These are phyloP conservation scores for Ceratoteleas bidentatus DNA, from an alignment of 1,140 invertebrate species.

Conservation along the genomic window DNA sequence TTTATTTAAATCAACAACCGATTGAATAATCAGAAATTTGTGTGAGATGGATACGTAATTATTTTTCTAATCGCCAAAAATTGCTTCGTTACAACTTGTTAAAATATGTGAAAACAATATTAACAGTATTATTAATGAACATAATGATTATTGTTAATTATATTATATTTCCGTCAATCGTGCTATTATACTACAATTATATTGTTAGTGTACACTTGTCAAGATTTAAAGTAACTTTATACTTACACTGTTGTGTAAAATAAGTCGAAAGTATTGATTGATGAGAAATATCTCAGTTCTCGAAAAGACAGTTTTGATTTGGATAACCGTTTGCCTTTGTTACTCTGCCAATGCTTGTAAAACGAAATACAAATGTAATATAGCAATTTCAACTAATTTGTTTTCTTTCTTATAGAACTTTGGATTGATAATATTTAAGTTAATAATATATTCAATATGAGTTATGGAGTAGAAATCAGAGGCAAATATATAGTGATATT, in stretches of 20 bases:
- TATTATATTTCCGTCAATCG: conserved; percentile 31
- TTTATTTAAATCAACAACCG: background rate
- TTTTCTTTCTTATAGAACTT: background rate
- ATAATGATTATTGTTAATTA: conserved; percentile 44
- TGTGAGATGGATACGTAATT: conserved; percentile 12
- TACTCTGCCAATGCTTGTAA: background rate
- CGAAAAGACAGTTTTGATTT: background rate
- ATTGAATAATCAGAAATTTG: conserved; percentile 6
- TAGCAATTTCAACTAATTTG: background rate
- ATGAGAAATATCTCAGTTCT: background rate
- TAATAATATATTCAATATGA: too few species aligned
- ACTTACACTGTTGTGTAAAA: conserved; percentile 15
- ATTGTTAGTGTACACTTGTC: conserved; percentile 20
- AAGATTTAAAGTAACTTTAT: conserved; percentile 40
- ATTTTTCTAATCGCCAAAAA: conserved; percentile 17
- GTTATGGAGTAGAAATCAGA: too few species aligned
- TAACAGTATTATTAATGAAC: conserved; percentile 48
- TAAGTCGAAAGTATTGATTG: background rate
- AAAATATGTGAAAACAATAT: conserved; percentile 29
- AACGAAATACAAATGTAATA: background rate
- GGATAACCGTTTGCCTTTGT: conserved; percentile 6
- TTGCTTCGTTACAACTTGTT: conserved; percentile 19
- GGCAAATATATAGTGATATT: too few species aligned
- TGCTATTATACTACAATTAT: conserved; percentile 10
- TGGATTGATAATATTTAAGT: background rate